Conservation (phyloP, 2,113 vertebrate species). For the Pelodiscus sinensis region DNA sequence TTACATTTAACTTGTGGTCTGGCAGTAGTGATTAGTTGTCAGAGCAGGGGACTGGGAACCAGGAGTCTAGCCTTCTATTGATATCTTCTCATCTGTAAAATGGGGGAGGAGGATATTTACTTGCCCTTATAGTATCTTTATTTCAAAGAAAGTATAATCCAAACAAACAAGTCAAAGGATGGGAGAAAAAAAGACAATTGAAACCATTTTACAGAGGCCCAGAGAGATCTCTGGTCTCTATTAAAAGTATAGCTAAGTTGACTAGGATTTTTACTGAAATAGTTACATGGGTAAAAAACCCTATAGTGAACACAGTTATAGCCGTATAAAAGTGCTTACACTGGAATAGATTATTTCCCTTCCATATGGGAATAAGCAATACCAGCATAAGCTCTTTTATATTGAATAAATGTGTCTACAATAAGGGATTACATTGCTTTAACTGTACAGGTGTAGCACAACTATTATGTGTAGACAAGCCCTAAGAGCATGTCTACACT, state of each 20-base stretch:
- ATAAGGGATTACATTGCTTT: background rate
- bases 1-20: background rate
- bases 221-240: background rate
- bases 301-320: background rate
- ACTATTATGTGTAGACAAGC: background rate
- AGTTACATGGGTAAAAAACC: background rate
- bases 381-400: background rate
- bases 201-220: background rate
- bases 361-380: background rate
- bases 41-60: background rate
- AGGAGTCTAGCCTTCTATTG: background rate
- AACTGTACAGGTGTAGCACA: background rate
- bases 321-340: background rate
- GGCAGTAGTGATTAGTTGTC: background rate
- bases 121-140: background rate
- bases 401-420: rapidly evolving
- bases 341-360: background rate
- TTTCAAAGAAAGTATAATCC: background rate
- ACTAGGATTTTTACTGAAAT: background rate
- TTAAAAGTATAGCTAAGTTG: background rate
- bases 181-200: background rate
- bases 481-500: background rate
- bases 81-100: background rate
- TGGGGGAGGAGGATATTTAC: background rate
- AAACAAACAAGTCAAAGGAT: background rate